Percentiles rank a stretch among this genome's conserved stretches.
Evolutionary conservation across 2,797 vertebrate species (phyloP).

Genomic region (Scomberomorus guttatus): DNA sequence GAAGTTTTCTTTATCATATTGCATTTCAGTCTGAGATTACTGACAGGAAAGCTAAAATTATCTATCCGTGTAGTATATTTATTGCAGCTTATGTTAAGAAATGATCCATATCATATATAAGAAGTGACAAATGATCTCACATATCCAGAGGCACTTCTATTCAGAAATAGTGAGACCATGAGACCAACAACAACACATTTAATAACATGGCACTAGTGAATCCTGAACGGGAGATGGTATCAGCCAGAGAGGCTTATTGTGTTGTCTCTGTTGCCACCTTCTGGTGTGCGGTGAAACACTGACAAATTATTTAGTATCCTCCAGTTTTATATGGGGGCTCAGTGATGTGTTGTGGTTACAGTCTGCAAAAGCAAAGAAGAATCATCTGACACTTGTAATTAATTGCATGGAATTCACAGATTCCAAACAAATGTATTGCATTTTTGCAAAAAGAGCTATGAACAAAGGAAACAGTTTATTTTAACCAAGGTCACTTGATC

Average conservation of each 20-base stretch:
- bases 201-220: background rate
- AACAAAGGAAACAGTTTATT: background rate
- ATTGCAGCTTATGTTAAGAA: background rate
- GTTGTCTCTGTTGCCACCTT: conserved; percentile 63
- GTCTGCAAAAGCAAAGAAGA: background rate
- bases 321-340: background rate
- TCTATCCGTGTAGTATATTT: background rate
- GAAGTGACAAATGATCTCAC: background rate
- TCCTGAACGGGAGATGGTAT: background rate
- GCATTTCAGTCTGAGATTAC: background rate
- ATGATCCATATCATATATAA: background rate
- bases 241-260: background rate
- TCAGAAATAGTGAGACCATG: conserved; percentile 4
- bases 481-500: background rate
- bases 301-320: background rate
- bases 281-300: conserved; percentile 38
- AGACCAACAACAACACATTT: conserved; percentile 1
- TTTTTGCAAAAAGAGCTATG: background rate
- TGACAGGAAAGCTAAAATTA: background rate
- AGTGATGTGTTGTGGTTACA: background rate
- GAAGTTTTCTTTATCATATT: background rate
- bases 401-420: background rate
- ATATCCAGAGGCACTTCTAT: background rate
- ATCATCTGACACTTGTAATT: background rate
- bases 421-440: background rate